Base-by-base conservation (phyloP, 2,888 invertebrate species). In the Protonemura montana region DNA sequence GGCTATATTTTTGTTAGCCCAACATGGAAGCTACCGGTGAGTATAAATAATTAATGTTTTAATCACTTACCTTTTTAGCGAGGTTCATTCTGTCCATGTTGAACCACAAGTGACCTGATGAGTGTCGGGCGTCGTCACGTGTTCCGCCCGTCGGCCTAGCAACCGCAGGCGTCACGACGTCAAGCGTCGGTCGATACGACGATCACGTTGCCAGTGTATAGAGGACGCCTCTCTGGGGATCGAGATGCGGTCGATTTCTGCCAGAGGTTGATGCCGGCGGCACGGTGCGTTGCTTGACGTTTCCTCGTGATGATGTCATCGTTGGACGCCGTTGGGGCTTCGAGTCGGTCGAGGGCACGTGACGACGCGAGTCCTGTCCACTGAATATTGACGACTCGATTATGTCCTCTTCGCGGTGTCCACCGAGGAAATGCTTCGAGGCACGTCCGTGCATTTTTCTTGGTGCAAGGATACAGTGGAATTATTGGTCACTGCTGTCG, bases 71-170 rank as follows among this genome's bases (percentile, higher is more conserved):
- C 78, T 78, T 78, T 27, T 78, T 78, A 13, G 78, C 78, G 28
- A 78, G 26, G 78, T 27, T 78, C 78, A 78, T 78, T 78, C 78
- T 78, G 78, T 78, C 78, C 78, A 78, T 78, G 78, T 78, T 78
- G 78, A 16, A 3, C 26, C 78, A 10, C 78, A 0, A 78, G 78
- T 78, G 25, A 16, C 78, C 6, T n/a, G n/a, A n/a, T 25, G 5
- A 21, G 21, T 25, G 26, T 10, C 28, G 28, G 26, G 28, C 78
- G 78, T 27, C 78, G 27, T 27, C 78, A 78, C 28, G 28, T 25
- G 27, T 28, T 25, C 16, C 13, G 21, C 21, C 1, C 78, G 78
- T 13, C 10, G 6, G 78, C 28, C 78, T 28, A 26, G 78, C 26
- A 28, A 27, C 78, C 0, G 78, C 78, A 3, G 10, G 78, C 78